Percentiles rank a stretch among this genome's conserved stretches.
These are phyloP conservation scores for Bubo scandiacus DNA, from an alignment of 2,113 vertebrate species.

Conservation along the genomic window DNA sequence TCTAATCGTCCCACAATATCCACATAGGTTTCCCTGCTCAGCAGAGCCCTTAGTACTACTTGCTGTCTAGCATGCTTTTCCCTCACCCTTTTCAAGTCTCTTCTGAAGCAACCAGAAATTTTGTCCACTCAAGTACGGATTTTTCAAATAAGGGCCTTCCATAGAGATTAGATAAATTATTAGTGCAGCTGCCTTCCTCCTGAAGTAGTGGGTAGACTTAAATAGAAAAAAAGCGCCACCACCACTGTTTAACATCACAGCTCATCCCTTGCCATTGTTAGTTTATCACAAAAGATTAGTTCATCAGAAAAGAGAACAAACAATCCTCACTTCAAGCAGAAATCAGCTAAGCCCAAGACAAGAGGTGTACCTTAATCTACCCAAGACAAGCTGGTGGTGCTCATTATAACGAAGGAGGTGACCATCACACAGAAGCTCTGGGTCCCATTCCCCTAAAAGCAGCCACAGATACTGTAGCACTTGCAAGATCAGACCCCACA, in stretches of 20 bases:
- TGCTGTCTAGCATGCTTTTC: not conserved
- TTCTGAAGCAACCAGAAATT: constrained; percentile 65
- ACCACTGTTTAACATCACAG: not conserved
- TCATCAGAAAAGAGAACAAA: not conserved
- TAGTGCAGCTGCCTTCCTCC: constrained; percentile 6
- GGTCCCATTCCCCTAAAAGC: not conserved
- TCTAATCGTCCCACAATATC: constrained; percentile 6
- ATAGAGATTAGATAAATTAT: constrained; percentile 37
- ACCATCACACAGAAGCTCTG: not conserved
- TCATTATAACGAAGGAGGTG: not conserved
- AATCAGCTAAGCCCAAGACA: not conserved
- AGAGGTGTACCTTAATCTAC: not conserved
- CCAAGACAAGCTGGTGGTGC: not conserved
- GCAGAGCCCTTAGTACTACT: not conserved
- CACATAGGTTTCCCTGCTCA: constrained; percentile 4
- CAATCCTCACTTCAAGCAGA: not conserved
- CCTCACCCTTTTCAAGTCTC: constrained; percentile 37
- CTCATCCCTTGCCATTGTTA: not conserved
- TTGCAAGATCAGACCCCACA: not conserved
- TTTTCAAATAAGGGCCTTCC: constrained; percentile 61
- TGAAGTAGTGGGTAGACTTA: not conserved
- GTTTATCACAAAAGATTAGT: not conserved
- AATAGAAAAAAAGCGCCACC: not conserved
- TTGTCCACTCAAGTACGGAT: constrained; percentile 67
- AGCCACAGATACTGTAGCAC: not conserved